Evolutionary conservation across 1,140 invertebrate genomes (phyloP).

Genomic region (Aphaenogaster rudis): DNA sequence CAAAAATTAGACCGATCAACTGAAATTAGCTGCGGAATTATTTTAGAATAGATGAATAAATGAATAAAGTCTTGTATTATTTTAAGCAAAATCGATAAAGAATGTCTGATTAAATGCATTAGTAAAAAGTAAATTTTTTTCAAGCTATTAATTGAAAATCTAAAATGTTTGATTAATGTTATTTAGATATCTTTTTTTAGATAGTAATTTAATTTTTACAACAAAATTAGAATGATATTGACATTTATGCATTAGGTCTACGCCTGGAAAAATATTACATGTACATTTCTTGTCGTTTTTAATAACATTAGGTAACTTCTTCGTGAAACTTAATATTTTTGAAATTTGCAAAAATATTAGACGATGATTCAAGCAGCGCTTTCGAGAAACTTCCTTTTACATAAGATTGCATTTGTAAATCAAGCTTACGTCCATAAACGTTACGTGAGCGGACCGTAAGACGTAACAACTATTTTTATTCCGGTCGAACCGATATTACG

Average conservation of each 20-base stretch:
- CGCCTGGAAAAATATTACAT: background rate
- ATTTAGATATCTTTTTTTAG: background rate
- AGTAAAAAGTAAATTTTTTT: background rate
- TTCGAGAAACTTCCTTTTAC: background rate
- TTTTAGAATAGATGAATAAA: background rate
- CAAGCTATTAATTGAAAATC: background rate
- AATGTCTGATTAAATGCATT: background rate
- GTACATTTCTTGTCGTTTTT: background rate
- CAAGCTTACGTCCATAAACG: background rate
- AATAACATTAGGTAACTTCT: background rate
- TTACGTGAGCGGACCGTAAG: background rate
- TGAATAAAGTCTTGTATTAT: background rate
- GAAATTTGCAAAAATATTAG: background rate
- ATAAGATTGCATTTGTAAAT: background rate
- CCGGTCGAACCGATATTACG: background rate
- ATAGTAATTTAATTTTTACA: background rate
- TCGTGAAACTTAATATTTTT: background rate
- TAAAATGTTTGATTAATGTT: background rate
- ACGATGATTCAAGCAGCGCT: background rate
- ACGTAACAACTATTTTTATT: conserved; percentile 15
- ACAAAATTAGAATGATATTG: background rate
- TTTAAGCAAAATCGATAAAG: background rate
- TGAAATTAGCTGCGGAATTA: conserved; percentile 33
- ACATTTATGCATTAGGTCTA: background rate
- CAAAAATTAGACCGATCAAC: conserved; percentile 54